Base-by-base conservation (phyloP, 2,113 vertebrate genomes). In the Emydura subglobosa region DNA sequence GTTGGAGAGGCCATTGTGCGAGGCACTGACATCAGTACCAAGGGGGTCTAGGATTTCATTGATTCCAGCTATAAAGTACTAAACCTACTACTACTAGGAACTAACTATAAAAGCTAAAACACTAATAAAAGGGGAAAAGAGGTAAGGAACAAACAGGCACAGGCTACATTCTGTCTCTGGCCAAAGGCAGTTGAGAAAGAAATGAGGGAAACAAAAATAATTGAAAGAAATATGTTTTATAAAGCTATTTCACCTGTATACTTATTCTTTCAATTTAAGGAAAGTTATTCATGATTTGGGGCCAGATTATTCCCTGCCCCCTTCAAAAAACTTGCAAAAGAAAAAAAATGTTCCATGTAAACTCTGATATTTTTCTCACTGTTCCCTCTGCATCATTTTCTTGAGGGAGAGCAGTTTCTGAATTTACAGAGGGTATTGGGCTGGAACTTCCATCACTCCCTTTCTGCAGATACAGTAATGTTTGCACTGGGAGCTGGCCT, bases 131-230 rank as follows among this genome's bases (percentile, higher is more conserved):
- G n/a, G n/a, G n/a, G 65, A 5, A 72, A 72, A 72, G 19, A 22
- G 34, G 4, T 21, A 72, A 16, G 22, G 17, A 68, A 21, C n/a
- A 72, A 72, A 72, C 8, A 39, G 65, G 34, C 34, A 39, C 34
- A 72, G 1, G 8, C 34, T 19, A 17, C 34, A 68, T 34, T 65
- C 59, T 6, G 12, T 61, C 29, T 31, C 61, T 65, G 17, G 34
- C 31, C n/a, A 34, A n/a, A 68, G 31, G 19, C n/a, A 19, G 34
- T 39, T 72, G 17, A 39, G n/a, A 72, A 39, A 72, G n/a, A 22
- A 39, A n/a, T 72, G 65, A 72, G 65, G 34, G 65, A 54, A 88
- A 25, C 16, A 72, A 91, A 88, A 93, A 83, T 54, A 59, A 34
- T 10, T 59, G 65, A n/a, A 27, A 78, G 54, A 44, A 42, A 74